A percentile compares a stretch with the other conserved stretches of the same genome.
Evolutionary conservation across 92 coral and sea anemone genomes (phyloP).

Genomic region (Muricea muricata): DNA sequence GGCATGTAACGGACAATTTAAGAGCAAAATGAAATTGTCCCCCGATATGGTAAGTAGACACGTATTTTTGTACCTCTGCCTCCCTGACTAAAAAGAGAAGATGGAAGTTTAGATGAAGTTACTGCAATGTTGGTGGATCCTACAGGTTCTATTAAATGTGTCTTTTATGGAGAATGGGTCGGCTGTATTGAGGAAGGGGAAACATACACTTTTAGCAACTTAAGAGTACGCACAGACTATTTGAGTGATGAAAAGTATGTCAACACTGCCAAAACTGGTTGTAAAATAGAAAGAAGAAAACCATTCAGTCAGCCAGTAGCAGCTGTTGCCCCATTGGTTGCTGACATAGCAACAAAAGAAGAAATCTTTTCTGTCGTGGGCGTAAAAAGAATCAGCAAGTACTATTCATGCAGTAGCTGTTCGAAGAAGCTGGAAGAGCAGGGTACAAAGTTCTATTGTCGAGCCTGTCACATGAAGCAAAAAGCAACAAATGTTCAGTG

Average conservation of each 20-base stretch:
- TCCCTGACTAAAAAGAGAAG: no score
- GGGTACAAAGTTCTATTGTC: constrained; percentile 49
- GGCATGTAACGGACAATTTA: no score
- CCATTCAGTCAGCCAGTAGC: constrained; percentile 37
- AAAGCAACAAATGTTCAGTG: constrained; percentile 45
- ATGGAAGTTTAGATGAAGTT: background rate
- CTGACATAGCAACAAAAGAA: constrained; percentile 49
- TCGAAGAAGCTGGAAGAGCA: constrained; percentile 45
- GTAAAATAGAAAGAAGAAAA: constrained; percentile 40
- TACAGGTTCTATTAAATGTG: background rate
- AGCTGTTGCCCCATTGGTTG: constrained; percentile 27
- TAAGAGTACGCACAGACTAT: background rate
- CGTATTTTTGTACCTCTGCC: no score
- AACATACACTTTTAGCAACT: background rate
- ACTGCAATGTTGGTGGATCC: constrained; percentile 14
- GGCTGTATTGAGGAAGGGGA: background rate
- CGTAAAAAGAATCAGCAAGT: constrained; percentile 39
- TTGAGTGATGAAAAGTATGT: background rate
- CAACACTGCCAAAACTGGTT: background rate
- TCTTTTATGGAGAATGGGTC: background rate
- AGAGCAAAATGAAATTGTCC: no score
- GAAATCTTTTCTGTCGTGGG: constrained; percentile 50
- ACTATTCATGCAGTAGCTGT: constrained; percentile 60
- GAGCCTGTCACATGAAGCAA: constrained; percentile 43
- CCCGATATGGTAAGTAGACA: no score